Evolutionary conservation across 2,797 vertebrate species (phyloP).

Genomic region (Channa striata): DNA sequence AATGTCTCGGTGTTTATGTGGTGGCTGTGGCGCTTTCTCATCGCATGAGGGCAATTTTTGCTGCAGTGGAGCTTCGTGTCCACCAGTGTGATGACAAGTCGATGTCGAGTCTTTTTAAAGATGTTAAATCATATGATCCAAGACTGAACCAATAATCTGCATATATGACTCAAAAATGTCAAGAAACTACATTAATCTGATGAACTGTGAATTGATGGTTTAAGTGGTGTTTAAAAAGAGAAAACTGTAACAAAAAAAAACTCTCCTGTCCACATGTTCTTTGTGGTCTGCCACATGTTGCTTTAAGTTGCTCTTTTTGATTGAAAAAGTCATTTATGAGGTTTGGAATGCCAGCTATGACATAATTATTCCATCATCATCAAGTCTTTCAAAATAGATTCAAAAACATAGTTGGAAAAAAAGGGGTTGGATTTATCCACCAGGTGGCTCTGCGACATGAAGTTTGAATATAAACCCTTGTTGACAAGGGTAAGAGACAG

Average conservation of each 20-base stretch:
- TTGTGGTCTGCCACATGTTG: slow-evolving; percentile 24
- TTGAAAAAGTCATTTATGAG: slow-evolving; percentile 43
- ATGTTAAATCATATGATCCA: not conserved
- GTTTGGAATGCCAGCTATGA: slow-evolving; percentile 11
- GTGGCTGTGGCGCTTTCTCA: slow-evolving; percentile 13
- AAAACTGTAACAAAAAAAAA: slow-evolving; percentile 33
- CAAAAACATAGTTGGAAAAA: not conserved
- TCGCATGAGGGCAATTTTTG: slow-evolving; percentile 18
- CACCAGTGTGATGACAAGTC: slow-evolving; percentile 1
- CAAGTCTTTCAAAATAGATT: not conserved
- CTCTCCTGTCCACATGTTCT: slow-evolving; percentile 42
- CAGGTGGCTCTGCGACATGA: not conserved
- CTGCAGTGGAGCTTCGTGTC: slow-evolving; percentile 5
- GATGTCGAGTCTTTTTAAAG: slow-evolving; percentile 3
- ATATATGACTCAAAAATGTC: slow-evolving; percentile 8
- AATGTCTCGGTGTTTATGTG: slow-evolving; percentile 36
- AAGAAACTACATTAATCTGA: slow-evolving; percentile 17
- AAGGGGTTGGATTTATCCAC: not conserved
- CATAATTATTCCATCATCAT: slow-evolving; percentile 35
- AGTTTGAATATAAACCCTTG: not conserved
- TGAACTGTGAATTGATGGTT: slow-evolving; percentile 14
- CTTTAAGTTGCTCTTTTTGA: not conserved
- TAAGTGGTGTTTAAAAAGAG: not conserved
- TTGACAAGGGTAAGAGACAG: not conserved
- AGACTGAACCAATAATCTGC: slow-evolving; percentile 11